Conservation (phyloP, 2,113 vertebrate species). For the Dermatemys mawii region DNA sequence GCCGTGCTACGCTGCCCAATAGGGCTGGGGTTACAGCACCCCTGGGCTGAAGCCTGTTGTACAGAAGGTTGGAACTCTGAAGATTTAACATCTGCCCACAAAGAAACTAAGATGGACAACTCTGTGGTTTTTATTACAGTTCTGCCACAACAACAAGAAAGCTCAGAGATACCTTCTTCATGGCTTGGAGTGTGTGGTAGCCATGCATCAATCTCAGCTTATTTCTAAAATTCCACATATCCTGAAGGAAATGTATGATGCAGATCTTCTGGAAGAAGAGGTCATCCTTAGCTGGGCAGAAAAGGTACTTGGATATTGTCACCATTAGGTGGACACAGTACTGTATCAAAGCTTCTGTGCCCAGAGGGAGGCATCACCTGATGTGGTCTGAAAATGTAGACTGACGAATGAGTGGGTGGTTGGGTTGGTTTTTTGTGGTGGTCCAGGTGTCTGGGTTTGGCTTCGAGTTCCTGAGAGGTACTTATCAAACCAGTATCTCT, state of each 20-base stretch:
- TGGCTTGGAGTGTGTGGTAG: constrained; percentile 96
- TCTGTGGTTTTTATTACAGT: constrained; percentile 74
- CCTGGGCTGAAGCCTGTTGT: too few relatives aligned
- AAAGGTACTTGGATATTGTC: constrained; percentile 80
- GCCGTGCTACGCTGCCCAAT: too few relatives aligned
- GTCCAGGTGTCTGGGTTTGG: background rate
- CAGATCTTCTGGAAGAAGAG: constrained; percentile 95
- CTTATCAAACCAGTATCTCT: background rate
- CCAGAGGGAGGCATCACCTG: background rate
- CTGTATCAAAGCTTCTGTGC: background rate
- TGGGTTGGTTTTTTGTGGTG: background rate
- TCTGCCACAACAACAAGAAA: constrained; percentile 98
- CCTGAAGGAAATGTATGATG: constrained; percentile 96
- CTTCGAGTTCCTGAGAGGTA: background rate
- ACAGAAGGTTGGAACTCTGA: background rate
- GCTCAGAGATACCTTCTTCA: constrained; percentile 96
- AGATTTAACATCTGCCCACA: background rate
- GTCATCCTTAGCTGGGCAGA: constrained; percentile 96
- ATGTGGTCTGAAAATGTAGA: background rate
- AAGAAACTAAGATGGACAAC: background rate
- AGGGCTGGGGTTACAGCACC: too few relatives aligned
- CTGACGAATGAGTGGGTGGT: background rate
- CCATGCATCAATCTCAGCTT: constrained; percentile 93
- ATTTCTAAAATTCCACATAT: constrained; percentile 92
- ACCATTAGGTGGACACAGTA: too few relatives aligned